phyloP scores from a whole-genome alignment of 2,113 vertebrate genomes.

The Poeciliopsis turrubarensis region DNA sequence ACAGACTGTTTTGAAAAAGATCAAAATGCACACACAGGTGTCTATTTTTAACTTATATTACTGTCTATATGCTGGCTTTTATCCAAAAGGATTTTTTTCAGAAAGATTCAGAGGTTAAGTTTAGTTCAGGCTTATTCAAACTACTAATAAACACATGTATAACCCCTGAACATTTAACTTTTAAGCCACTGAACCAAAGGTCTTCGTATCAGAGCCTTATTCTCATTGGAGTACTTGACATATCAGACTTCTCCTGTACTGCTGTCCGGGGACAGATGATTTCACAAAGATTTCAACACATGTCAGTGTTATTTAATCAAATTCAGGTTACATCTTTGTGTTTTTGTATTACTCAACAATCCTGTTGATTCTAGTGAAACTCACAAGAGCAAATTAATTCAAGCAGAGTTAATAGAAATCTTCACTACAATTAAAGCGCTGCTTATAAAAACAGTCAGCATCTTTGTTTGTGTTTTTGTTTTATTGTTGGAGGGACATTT shows the following conservation, averaged over 20 bases:
- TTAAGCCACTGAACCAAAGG: conserved; percentile 24
- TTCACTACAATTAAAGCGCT: too few relatives aligned
- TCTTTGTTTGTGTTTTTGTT: too few relatives aligned
- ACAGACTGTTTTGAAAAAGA: conserved; percentile 28
- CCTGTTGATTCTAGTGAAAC: not conserved
- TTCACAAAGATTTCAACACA: conserved; percentile 49
- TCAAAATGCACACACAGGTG: conserved; percentile 22
- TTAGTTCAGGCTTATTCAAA: not conserved
- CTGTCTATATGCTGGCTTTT: conserved; percentile 5
- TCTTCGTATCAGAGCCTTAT: conserved; percentile 12
- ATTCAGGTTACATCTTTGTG: conserved; percentile 47
- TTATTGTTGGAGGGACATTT: not conserved
- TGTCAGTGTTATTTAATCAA: conserved; percentile 23
- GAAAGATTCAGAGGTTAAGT: not conserved
- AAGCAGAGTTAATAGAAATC: not conserved
- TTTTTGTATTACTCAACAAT: conserved; percentile 23
- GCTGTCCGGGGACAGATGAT: conserved; percentile 35
- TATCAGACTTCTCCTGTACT: conserved; percentile 26
- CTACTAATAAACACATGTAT: not conserved
- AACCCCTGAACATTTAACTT: conserved; percentile 25
- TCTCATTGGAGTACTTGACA: conserved; percentile 17
- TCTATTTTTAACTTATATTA: conserved; percentile 8
- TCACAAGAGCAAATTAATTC: not conserved
- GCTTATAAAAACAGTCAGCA: too few relatives aligned
- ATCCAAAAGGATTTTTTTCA: conserved; percentile 8